Base-by-base conservation (phyloP, 2,888 invertebrate species). In the Hirtodrosophila cameraria region DNA sequence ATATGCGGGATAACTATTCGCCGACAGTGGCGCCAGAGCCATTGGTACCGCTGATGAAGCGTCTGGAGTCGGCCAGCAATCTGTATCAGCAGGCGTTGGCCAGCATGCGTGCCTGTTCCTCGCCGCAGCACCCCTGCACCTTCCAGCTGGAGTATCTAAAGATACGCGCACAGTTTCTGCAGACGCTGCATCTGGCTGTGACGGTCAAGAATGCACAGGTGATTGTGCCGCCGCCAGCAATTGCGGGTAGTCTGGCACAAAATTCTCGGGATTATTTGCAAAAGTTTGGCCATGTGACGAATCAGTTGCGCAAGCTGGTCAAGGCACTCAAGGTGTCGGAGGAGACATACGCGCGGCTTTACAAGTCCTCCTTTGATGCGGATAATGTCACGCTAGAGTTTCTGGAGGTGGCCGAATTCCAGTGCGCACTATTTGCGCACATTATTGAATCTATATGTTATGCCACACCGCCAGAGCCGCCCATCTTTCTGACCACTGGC, bases 191-290 rank as follows among this genome's bases (percentile, higher is more conserved):
- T 5, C 82, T 88, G 53, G 89, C 91, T 0, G 91, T 91, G 1
- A 90, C 90, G 0, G 92, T 92, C 0, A 88, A 91, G 68, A 89
- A 92, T 11, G 92, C 92, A 0, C 91, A 91, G 65, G 96, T 96
- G 85, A 96, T 97, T 59, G 96, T 97, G 58, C 98, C 98, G 20
- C 97, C 98, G 30, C 97, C 98, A 0, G 97, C 97, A 0, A 96
- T 97, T 53, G 97, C 98, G 0, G 94, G 95, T 1, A 94, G 95
- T 1, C 93, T 96, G 46, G 97, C 97, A 0, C 94, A 95, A 71
- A 94, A 94, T 31, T 94, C 95, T 0, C 92, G 95, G 45, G 96
- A 96, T 86, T 95, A 96, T 78, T 92, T 95, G 50, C 94, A 95
- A 75, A 93, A 95, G 72, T 96, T 94, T 88, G 96, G 96, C 0